Evolutionary conservation across 2,888 invertebrate species (phyloP).

Genomic region (Aradus depressus): DNA sequence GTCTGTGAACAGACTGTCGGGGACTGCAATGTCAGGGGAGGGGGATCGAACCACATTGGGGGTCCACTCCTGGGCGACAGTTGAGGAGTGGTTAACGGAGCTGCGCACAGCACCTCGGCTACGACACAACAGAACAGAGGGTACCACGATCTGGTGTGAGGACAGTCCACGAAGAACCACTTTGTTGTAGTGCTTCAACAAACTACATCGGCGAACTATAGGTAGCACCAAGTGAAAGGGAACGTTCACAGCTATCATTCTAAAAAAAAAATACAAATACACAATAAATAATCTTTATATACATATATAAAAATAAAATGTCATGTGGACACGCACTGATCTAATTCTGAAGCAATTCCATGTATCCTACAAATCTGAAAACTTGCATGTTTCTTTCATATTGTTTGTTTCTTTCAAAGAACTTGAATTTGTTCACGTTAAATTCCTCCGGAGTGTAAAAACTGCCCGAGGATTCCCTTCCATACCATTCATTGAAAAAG

Average conservation of each 20-base stretch:
- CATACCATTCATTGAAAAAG: too few species aligned
- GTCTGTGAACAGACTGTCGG: constrained; percentile 41
- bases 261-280: background rate
- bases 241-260: constrained; percentile 1
- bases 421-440: too few species aligned
- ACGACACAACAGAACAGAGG: background rate
- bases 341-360: too few species aligned
- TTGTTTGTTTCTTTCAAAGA: too few species aligned
- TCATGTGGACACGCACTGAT: too few species aligned
- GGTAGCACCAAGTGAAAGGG: background rate
- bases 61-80: constrained; percentile 3
- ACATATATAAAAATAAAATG: too few species aligned
- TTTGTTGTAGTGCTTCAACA: constrained; percentile 7
- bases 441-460: too few species aligned
- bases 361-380: too few species aligned
- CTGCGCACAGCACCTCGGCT: background rate
- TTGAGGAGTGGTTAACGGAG: too few species aligned
- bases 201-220: background rate
- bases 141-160: background rate
- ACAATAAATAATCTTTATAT: background rate
- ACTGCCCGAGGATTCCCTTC: too few species aligned
- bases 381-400: too few species aligned
- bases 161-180: background rate
- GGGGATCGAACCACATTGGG: constrained; percentile 27
- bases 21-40: constrained; percentile 25